phyloP scores from a whole-genome alignment of 2,797 vertebrate genomes.

The Ambastaia sidthimunki region DNA sequence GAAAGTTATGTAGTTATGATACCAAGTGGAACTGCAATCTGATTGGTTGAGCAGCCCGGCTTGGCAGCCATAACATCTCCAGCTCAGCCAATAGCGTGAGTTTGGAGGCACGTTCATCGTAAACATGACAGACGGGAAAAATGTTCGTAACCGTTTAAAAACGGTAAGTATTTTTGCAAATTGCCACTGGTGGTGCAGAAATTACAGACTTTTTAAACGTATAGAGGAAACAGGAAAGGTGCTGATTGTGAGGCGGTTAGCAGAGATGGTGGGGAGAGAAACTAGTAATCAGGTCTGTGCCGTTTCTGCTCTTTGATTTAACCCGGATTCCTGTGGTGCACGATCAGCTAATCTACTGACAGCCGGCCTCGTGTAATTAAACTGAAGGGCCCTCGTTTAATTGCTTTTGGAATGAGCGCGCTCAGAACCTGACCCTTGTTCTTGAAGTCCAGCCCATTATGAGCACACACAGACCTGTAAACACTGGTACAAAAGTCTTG shows the following conservation, averaged over 20 bases:
- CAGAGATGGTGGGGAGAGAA: neutral
- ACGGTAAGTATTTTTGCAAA: neutral
- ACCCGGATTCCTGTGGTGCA: slow-evolving; percentile 8
- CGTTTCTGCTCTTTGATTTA: slow-evolving; percentile 31
- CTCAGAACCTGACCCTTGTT: slow-evolving; percentile 52
- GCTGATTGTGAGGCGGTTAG: neutral
- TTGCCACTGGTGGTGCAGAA: neutral
- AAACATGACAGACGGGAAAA: neutral
- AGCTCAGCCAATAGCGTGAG: neutral
- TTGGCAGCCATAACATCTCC: too few relatives aligned
- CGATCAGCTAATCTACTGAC: slow-evolving; percentile 72
- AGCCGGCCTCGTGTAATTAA: slow-evolving; percentile 71
- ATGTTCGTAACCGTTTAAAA: neutral
- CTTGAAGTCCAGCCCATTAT: neutral
- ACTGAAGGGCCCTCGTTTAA: slow-evolving; percentile 56
- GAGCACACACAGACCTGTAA: slow-evolving; percentile 12
- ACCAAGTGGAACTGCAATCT: neutral
- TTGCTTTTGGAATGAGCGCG: slow-evolving; percentile 45
- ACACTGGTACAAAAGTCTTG: neutral
- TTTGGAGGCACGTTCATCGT: neutral
- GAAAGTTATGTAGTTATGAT: too few relatives aligned
- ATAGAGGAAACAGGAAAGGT: slow-evolving; percentile 20
- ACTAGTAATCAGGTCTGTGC: slow-evolving; percentile 14
- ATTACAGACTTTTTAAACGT: neutral
- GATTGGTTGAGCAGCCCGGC: neutral